Base-by-base conservation (phyloP, 2,113 vertebrate species). In the Callithrix jacchus region DNA sequence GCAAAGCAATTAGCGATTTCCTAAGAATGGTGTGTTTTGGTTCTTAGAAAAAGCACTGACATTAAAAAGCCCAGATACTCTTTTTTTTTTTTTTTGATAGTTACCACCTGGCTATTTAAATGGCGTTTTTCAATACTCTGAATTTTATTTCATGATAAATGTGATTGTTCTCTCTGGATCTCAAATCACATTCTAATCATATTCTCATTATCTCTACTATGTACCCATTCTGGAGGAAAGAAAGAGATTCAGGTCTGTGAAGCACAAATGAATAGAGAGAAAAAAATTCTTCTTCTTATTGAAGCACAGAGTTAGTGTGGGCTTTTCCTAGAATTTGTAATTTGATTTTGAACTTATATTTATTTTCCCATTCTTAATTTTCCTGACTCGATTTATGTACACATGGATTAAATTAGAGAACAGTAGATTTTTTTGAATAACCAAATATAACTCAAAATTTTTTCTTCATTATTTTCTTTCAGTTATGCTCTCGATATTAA, bases 51-150 rank as follows among this genome's bases (percentile, higher is more conserved):
- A 76, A 90, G 8, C 12, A 61, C 56, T 95, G 40, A 80, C 8
- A 49, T 96, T 89, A 37, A 86, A 89, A 93, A 90, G 25, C 6
- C 18, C 68, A 56, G 12, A 47, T 58, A 90, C 18, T 42, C 7
- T 7, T 40, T 54, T 23, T 13, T 71, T 87, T 68, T 71, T 87
- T 68, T 84, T 37, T 56, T 40, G 35, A 52, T 92, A 74, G 10
- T 80, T 89, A 73, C 47, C 92, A 45, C 23, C 77, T 96, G 58
- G 42, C 32, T 84, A 92, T 92, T 80, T 86, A 93, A 74, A 74
- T 47, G 66, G 25, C 11, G 85, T 85, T 6, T 70, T 85, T 94
- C 56, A 89, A 70, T 73, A 64, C 2, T 61, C 8, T 80, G 35
- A 81, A 92, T 94, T 80, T 92, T 17, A 83, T 83, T 49, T 93